These are phyloP conservation scores for Copidosoma floridanum DNA, from an alignment of 1,140 invertebrate genomes.

Conservation along the genomic window DNA sequence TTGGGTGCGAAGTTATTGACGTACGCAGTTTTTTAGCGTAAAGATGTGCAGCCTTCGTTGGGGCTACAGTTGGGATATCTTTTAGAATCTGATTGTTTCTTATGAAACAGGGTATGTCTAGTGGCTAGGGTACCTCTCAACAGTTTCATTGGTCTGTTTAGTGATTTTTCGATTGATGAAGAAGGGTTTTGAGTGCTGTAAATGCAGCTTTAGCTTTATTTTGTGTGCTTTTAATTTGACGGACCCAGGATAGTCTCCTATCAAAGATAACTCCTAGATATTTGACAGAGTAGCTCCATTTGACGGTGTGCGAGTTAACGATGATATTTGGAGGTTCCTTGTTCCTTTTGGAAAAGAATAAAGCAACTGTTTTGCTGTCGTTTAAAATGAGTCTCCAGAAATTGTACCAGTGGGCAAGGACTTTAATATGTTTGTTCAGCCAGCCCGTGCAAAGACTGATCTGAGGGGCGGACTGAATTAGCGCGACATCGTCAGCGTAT, in stretches of 20 bases:
- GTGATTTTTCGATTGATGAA: not conserved
- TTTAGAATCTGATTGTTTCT: conserved; percentile 4
- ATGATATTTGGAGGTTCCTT: not conserved
- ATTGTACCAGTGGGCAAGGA: conserved; percentile 1
- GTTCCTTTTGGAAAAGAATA: not conserved
- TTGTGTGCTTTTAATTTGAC: conserved; percentile 1
- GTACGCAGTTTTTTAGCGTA: not conserved
- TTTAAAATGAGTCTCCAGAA: conserved; percentile 15
- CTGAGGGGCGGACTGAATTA: not conserved
- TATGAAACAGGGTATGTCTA: conserved; percentile 13
- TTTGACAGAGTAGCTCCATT: conserved; percentile 2
- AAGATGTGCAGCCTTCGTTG: not conserved
- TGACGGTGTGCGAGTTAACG: not conserved
- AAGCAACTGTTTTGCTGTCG: conserved; percentile 12
- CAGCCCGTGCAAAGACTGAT: not conserved
- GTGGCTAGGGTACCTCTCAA: not conserved
- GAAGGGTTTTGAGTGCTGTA: conserved; percentile 8
- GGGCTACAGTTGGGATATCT: not conserved
- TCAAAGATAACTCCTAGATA: conserved; percentile 4
- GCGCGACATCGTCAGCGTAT: not conserved
- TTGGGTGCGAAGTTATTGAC: not conserved
- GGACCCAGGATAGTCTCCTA: conserved; percentile 1
- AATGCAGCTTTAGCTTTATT: conserved; percentile 2
- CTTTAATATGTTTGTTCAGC: not conserved
- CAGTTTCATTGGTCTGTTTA: not conserved